Evolutionary conservation across 2,797 vertebrate genomes (phyloP).

Genomic region (Gymnocypris eckloni): DNA sequence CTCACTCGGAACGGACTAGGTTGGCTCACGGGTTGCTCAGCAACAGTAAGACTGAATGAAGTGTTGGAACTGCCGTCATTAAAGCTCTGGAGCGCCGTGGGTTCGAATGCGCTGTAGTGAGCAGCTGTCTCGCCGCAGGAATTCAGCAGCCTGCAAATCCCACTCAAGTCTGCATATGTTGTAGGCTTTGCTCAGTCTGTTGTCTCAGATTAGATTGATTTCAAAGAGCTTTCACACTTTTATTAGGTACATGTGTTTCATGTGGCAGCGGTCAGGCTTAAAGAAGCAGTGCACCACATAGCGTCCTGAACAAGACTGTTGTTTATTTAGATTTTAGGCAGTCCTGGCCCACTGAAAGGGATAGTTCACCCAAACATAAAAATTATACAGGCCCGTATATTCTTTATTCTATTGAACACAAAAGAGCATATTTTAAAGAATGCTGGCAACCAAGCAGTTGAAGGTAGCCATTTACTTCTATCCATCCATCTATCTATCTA

Average conservation of each 20-base stretch:
- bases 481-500: no score
- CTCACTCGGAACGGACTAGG: slow-evolving; percentile 69
- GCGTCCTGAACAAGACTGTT: background rate
- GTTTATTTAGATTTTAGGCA: slow-evolving; percentile 15
- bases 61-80: slow-evolving; percentile 72
- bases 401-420: background rate
- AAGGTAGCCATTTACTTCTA: no score
- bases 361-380: background rate
- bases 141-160: slow-evolving; percentile 70
- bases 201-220: slow-evolving; percentile 69
- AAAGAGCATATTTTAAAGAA: background rate
- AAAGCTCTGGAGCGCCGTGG: slow-evolving; percentile 75
- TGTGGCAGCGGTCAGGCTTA: slow-evolving; percentile 53
- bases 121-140: slow-evolving; percentile 65
- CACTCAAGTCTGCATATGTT: slow-evolving; percentile 68
- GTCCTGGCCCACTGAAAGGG: background rate
- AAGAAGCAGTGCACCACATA: slow-evolving; percentile 60
- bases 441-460: background rate
- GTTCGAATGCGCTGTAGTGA: slow-evolving; percentile 67
- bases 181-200: slow-evolving; percentile 71
- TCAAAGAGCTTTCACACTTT: slow-evolving; percentile 52
- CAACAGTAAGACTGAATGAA: slow-evolving; percentile 73
- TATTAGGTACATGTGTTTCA: slow-evolving; percentile 55
- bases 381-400: background rate
- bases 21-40: slow-evolving; percentile 72